Evolutionary conservation across 2,113 vertebrate genomes (phyloP), one percentile per base, ranked within the genome.

Genomic region (Myiozetetes cayanensis): DNA sequence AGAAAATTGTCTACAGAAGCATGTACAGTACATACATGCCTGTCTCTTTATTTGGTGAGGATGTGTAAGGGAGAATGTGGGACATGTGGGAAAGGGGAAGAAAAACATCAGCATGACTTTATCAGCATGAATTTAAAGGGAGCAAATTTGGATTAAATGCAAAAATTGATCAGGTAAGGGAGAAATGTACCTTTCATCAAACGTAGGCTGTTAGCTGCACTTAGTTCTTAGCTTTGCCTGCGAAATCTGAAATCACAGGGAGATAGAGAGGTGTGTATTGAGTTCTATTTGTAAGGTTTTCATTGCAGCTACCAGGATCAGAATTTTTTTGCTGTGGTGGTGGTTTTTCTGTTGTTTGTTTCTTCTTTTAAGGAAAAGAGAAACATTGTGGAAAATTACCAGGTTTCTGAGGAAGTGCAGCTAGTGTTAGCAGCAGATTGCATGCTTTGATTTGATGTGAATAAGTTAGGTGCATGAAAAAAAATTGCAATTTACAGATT

Each of bases 361-460:
- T 35, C 24, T 41, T 58, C 43, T 56, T 4, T 12, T 49, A 31
- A 49, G 18, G 19, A 44, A 72, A 68, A 90, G 35, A 79, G 47
- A 93, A 91, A 82, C 28, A 73, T 31, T 62, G 46, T 86, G 62
- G 62, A 94, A 94, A 96, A 85, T 94, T 88, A 76, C 46, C 62
- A 74, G 63, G 28, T 33, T 94, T 90, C 94, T 93, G 70, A 76
- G 55, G 75, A 94, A 77, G 75, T 55, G 18, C 52, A 76, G 83
- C 80, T 71, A 81, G 53, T 76, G 61, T 91, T 96, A 96, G 83
- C 89, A 96, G 70, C 39, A 91, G 87, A 93, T 79, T 96, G 85
- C 63, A 79, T 77, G 55, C 67, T 94, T 95, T 94, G 95, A 87
- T 94, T 96, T 96, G 67, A 25, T 88, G 63, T 85, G 62, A 94